phyloP scores from a whole-genome alignment of 2,113 vertebrate genomes.

The Lamprologus tigripictilis region DNA sequence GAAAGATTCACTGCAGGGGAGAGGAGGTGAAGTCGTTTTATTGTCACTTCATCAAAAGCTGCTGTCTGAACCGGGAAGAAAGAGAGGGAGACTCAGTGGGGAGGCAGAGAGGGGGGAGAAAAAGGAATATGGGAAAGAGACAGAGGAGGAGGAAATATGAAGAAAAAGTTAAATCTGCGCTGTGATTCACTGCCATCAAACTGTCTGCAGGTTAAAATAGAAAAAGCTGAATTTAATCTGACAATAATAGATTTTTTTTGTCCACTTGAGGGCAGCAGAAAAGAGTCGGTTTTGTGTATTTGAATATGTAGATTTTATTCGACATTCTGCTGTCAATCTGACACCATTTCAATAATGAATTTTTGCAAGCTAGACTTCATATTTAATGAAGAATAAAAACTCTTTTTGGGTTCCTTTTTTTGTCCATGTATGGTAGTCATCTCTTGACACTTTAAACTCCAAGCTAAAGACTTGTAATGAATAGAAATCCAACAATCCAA shows the following conservation, averaged over 20 bases:
- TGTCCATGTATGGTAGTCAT: not conserved
- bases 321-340: not conserved
- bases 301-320: not conserved
- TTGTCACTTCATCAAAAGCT: slow-evolving; percentile 11
- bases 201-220: not conserved
- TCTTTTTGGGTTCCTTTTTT: not conserved
- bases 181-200: not conserved
- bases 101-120: not conserved
- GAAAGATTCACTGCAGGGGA: slow-evolving; percentile 3
- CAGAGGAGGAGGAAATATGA: not conserved
- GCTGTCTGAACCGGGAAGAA: not conserved
- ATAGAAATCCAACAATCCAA: not conserved
- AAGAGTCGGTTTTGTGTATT: not conserved
- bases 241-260: not conserved
- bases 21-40: slow-evolving; percentile 4
- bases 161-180: not conserved
- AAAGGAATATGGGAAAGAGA: not conserved
- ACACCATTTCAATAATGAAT: not conserved
- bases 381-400: not conserved
- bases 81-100: not conserved
- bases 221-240: not conserved
- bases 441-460: not conserved
- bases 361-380: not conserved
- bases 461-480: not conserved
- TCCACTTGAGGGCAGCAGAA: not conserved